Conservation (phyloP, 2,113 vertebrate genomes). For the Peucedramus taeniatus region DNA sequence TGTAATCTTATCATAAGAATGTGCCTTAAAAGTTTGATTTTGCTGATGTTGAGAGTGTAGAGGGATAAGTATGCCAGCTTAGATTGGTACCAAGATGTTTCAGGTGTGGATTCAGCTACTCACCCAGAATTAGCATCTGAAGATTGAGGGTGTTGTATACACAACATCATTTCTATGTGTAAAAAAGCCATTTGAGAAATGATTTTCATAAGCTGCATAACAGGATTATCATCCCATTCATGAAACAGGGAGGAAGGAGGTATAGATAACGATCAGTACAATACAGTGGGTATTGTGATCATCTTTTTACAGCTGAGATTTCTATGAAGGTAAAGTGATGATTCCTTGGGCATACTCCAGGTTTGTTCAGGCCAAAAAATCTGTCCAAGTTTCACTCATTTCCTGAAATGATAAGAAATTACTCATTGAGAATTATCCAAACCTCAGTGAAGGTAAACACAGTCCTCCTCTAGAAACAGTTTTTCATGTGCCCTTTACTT, state of each 20-base stretch:
- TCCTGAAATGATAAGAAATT: neutral
- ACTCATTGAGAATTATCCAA: neutral
- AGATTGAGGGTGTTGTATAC: neutral
- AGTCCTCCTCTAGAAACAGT: neutral
- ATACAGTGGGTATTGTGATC: neutral
- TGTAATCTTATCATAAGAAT: neutral
- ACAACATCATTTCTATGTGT: neutral
- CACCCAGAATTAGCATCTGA: neutral
- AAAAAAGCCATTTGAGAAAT: neutral
- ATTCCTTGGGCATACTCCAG: neutral
- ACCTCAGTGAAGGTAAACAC: neutral
- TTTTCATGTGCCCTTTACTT: neutral
- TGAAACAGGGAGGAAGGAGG: neutral
- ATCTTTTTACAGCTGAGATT: neutral
- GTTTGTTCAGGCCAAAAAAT: neutral
- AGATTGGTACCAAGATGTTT: neutral
- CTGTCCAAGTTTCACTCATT: neutral
- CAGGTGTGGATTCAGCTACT: neutral
- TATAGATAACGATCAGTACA: neutral
- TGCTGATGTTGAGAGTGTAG: neutral
- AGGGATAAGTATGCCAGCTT: neutral
- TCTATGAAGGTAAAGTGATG: neutral
- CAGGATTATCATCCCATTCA: fast-evolving
- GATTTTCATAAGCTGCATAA: neutral
- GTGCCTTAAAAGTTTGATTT: neutral